Percentiles rank a stretch among this genome's conserved stretches.
phyloP scores from a whole-genome alignment of 37 sponge, comb jelly and placozoan genomes.

The Beroe forskalii region DNA sequence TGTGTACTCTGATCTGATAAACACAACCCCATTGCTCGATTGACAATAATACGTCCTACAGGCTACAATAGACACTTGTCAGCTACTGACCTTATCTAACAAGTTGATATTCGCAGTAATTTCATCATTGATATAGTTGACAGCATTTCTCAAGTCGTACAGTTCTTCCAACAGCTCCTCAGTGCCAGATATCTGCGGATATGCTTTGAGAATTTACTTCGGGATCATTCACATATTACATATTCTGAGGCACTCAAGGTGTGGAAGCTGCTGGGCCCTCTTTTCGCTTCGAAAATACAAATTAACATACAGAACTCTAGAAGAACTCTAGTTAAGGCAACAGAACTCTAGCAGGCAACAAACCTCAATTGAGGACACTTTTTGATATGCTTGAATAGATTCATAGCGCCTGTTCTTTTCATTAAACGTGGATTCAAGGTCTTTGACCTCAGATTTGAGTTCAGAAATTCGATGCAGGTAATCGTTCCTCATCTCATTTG shows the following conservation, averaged over 20 bases:
- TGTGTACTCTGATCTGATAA: too few relatives aligned
- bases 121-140: neutral
- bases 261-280: too few relatives aligned
- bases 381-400: conserved; percentile 9
- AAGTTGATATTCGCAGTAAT: neutral
- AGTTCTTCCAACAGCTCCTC: conserved; percentile 22
- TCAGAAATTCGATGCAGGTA: neutral
- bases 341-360: too few relatives aligned
- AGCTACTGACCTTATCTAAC: neutral
- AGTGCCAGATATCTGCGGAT: conserved; percentile 19
- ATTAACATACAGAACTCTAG: too few relatives aligned
- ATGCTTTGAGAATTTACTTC: too few relatives aligned
- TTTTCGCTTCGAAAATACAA: too few relatives aligned
- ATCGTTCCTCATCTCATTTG: neutral
- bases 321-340: too few relatives aligned
- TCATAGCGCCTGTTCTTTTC: conserved; percentile 25
- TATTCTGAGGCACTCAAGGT: too few relatives aligned
- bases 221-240: too few relatives aligned
- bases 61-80: too few relatives aligned
- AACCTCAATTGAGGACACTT: conserved; percentile 9
- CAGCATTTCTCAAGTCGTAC: conserved; percentile 4
- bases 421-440: neutral
- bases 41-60: too few relatives aligned
- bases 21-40: too few relatives aligned
- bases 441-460: neutral